Percentiles rank a stretch among this genome's conserved stretches.
phyloP scores from a whole-genome alignment of 2,113 vertebrate species.

The Engraulis encrasicolus region DNA sequence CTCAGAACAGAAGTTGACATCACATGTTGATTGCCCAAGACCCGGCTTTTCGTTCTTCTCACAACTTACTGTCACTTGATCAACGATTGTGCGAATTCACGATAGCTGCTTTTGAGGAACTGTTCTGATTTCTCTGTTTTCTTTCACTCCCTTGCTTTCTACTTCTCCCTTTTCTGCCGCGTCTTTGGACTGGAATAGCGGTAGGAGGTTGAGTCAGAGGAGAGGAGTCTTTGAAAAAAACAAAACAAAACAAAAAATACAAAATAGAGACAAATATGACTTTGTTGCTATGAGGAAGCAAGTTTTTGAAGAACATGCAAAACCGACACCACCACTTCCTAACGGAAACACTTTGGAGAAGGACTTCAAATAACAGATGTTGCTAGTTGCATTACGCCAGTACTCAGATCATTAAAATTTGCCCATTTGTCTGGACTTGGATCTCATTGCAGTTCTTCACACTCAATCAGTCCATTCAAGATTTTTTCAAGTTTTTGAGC shows the following conservation, averaged over 20 bases:
- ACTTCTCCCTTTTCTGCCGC: not conserved
- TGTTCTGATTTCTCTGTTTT: not conserved
- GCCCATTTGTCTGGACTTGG: not conserved
- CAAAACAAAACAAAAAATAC: no score
- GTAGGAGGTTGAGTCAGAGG: not conserved
- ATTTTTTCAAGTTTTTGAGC: not conserved
- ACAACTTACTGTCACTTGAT: not conserved
- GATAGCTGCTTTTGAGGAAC: not conserved
- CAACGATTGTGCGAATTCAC: not conserved
- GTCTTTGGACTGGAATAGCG: not conserved
- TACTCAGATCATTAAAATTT: not conserved
- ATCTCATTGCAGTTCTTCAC: not conserved
- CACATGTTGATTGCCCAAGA: not conserved
- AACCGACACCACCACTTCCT: not conserved
- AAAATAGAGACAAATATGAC: conserved; percentile 1
- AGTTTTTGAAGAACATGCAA: not conserved
- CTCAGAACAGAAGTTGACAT: not conserved
- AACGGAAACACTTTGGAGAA: not conserved
- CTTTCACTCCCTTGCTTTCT: not conserved
- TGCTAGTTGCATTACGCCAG: not conserved
- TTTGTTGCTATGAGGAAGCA: conserved; percentile 15
- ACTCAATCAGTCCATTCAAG: not conserved
- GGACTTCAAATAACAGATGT: not conserved
- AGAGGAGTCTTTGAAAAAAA: conserved; percentile 3
- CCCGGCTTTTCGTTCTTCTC: not conserved